Evolutionary conservation across 2,113 vertebrate species (phyloP), one percentile per base, ranked within the genome.

Genomic region (Cynopterus brachyotis): DNA sequence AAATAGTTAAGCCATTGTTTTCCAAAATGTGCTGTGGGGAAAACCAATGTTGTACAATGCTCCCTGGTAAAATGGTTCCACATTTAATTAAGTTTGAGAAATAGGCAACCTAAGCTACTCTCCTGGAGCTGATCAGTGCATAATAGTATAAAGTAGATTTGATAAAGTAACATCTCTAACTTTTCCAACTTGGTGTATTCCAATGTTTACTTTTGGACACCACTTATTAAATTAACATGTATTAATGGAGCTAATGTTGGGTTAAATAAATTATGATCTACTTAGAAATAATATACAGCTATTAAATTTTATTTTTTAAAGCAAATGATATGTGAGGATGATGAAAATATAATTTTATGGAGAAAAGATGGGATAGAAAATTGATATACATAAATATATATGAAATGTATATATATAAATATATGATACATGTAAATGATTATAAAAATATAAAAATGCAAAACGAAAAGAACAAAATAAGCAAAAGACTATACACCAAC

Each of bases 291-390:
- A 64, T 22, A 92, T 57, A 0, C 0, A 93, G 20, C 15, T 17
- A 85, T 79, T 89, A 88, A 16, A 67, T 66, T 90, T 83, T 79
- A 90, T 45, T 95, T 95, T 83, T 32, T 28, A 84, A 81, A 90
- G 64, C 15, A 35, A 45, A 57, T 40, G 47, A 45, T 42, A 47
- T 11, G n/a, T 45, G 83, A 94, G 11, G 64, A 87, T 80, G 32
- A 83, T 76, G 30, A 80, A 96, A 80, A 66, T 90, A 67, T 22
- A 83, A 66, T 88, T 35, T 76, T 86, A 59, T 50, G 45, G 3
- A 66, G 5, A 73, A 69, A 70, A 60, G 9, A 17, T 19, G 45
- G 32, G n/a, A 78, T 30, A 87, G 37, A 76, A 85, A 53, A 83
- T 67, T 26, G 62, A 19, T 32, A 32, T 60, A 11, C 64, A 26